Percentiles rank a stretch among this genome's conserved stretches.
phyloP scores from a whole-genome alignment of 2,888 invertebrate species.

The Drosophila eohydei region DNA sequence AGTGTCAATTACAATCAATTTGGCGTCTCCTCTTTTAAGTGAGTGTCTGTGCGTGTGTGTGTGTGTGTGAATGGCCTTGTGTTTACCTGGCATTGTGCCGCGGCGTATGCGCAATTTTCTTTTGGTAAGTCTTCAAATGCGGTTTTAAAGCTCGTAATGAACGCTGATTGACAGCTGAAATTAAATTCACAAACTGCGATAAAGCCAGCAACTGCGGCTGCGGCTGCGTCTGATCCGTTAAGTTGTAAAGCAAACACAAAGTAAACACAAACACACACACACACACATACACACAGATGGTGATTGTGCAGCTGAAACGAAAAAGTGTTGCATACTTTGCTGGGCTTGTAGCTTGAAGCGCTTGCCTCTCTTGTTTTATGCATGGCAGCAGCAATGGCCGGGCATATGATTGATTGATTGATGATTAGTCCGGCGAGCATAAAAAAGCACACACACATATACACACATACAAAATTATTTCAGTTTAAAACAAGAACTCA shows the following conservation, averaged over 20 bases:
- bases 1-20: constrained; percentile 83
- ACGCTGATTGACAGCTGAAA: constrained; percentile 67
- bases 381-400: constrained; percentile 53
- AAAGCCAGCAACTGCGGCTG: constrained; percentile 22
- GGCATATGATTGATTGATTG: constrained; percentile 74
- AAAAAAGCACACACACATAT: not conserved
- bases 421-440: constrained; percentile 64
- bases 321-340: constrained; percentile 44
- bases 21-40: constrained; percentile 55
- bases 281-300: constrained; percentile 16
- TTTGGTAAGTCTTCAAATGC: constrained; percentile 42
- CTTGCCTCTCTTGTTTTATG: constrained; percentile 58
- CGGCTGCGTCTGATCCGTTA: constrained; percentile 24
- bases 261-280: constrained; percentile 12
- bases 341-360: constrained; percentile 34
- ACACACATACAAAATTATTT: constrained; percentile 6
- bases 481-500: constrained; percentile 55
- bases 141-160: constrained; percentile 58
- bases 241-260: constrained; percentile 19
- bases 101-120: constrained; percentile 50
- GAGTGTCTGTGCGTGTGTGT: constrained; percentile 19
- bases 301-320: constrained; percentile 41
- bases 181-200: constrained; percentile 48
- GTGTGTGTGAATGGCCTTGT: constrained; percentile 14
- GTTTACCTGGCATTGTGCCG: constrained; percentile 36